Evolutionary conservation across 2,113 vertebrate genomes (phyloP), one percentile per base, ranked within the genome.

Genomic region (Anhinga anhinga): DNA sequence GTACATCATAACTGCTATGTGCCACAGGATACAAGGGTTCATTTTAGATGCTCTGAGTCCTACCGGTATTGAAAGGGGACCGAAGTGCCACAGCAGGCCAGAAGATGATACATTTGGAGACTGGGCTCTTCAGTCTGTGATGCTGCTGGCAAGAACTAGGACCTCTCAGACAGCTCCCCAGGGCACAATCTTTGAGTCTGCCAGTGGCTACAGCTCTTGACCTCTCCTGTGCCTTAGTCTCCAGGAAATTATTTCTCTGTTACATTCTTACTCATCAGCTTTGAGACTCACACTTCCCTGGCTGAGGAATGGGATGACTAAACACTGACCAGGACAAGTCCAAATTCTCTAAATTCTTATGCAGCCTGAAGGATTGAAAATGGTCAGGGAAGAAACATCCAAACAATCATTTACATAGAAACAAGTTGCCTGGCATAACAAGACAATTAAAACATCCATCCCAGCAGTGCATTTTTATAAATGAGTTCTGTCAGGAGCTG

Each of bases 51-150:
- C 36, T 90, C 67, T 67, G 82, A 71, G 65, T 91, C 69, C 92
- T 92, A 59, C 88, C 95, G 72, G 74, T 94, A 85, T 88, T 97
- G 92, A 92, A 93, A 88, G 56, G 72, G 38, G 86, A 71, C 42
- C 0, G 0, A 42, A 44, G 45, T 73, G 45, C 25, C 71, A 62
- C 66, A 69, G 34, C 42, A 91, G 49, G 34, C n/a, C 87, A 83
- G 65, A 79, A 61, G 82, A 77, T 50, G 36, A 91, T 76, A 58
- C 20, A 50, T 87, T 93, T 88, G 82, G 62, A 85, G 70, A 56
- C 26, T 19, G 21, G 21, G 40, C 30, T 85, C 27, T 80, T 36
- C 82, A 80, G 79, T 73, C 20, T 6, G 0, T 67, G 76, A 56
- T 67, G 72, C 11, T 70, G 15, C n/a, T 65, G 53, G 50, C 3